A percentile compares a stretch with the other conserved stretches of the same genome.
These are phyloP conservation scores for Lycodopsis pacificus DNA, from an alignment of 2,797 vertebrate genomes.

Conservation along the genomic window DNA sequence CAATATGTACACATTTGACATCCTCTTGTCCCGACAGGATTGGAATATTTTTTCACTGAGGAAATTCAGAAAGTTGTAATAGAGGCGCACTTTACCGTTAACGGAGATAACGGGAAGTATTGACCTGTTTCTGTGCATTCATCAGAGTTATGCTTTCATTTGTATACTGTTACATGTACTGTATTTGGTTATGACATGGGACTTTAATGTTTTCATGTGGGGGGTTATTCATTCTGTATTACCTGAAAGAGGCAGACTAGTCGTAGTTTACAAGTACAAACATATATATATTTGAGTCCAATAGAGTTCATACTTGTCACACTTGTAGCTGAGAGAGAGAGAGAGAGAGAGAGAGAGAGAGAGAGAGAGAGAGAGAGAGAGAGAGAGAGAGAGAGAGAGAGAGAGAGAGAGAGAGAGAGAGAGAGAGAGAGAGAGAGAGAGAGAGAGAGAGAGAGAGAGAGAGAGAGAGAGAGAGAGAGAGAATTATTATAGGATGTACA, in stretches of 20 bases:
- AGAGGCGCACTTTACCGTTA: not conserved
- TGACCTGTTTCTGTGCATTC: not conserved
- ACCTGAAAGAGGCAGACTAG: not conserved
- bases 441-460: too few species aligned
- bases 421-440: too few species aligned
- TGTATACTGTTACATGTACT: too few species aligned
- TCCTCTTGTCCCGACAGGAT: too few species aligned
- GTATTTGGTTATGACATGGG: not conserved
- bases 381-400: too few species aligned
- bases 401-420: too few species aligned
- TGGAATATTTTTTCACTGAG: not conserved
- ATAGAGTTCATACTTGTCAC: not conserved
- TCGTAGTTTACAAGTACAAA: not conserved
- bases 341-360: too few species aligned
- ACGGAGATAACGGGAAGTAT: not conserved
- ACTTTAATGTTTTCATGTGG: not conserved
- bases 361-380: too few species aligned
- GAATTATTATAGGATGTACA: not conserved
- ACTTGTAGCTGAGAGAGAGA: too few species aligned
- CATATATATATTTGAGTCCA: not conserved
- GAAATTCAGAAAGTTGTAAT: not conserved
- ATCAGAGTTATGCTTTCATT: not conserved
- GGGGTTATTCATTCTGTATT: not conserved
- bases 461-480: too few species aligned
- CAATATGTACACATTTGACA: too few species aligned